Base-by-base conservation (phyloP, 1,140 invertebrate species). In the Megalonaias nervosa region DNA sequence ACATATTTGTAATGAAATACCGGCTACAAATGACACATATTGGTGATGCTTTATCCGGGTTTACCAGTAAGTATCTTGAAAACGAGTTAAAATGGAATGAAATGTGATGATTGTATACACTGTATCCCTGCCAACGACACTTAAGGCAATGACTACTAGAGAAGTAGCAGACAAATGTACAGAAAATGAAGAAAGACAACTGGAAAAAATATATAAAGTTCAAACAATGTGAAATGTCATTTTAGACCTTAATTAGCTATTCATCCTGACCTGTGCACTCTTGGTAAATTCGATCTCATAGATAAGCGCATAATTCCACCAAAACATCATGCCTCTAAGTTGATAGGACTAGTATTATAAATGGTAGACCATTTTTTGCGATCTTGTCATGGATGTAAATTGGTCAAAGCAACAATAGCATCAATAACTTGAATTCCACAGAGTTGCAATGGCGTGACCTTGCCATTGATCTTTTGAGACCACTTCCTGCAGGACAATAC, bases 391-490 rank as follows among this genome's bases (percentile, higher is more conserved):
- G 74, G 75, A 13, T 83, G 80, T 71, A 81, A 83, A 76, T 17
- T 83, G 1, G 82, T 83, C 23, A 59, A 31, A 55, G 31, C 17
- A 38, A 13, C 72, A 70, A 58, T 72, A n/a, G 62, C 59, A 66
- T 75, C 82, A n/a, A 13, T 71, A 82, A 66, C 70, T 76, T 85
- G 57, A 68, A 19, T 19, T 61, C 26, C 4, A 82, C 77, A 38
- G 16, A 23, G 55, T 61, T 84, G 56, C 82, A 75, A 16, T 85
- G 78, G 81, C 58, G 81, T 74, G 77, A 84, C n/a, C 16, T 85
- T 21, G 73, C 76, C 9, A 48, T 79, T 19, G 80, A 85, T 71
- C 67, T 84, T 21, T 38, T 84, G 14, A 80, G 78, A 61, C 79
- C 76, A 38, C 75, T 82, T 68, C 80, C 82, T 23, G 73, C 77